Evolutionary conservation across 2,797 vertebrate species (phyloP).

Genomic region (Euthynnus affinis): DNA sequence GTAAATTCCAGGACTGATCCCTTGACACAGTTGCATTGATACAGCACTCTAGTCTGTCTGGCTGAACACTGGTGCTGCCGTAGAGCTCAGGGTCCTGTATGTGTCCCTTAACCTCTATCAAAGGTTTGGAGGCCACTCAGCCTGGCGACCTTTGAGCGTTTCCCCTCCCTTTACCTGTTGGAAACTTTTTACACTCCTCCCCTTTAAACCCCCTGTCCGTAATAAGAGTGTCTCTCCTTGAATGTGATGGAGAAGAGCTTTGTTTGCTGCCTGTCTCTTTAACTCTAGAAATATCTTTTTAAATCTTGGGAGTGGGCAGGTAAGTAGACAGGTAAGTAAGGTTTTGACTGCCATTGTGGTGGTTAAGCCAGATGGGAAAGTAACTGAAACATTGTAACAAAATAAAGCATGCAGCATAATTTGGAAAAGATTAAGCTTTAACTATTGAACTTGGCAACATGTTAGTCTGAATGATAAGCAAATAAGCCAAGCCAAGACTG

Average conservation of each 20-base stretch:
- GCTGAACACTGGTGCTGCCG: constrained; percentile 86
- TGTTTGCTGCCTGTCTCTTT: constrained; percentile 79
- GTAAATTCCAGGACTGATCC: constrained; percentile 53
- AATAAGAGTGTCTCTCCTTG: constrained; percentile 63
- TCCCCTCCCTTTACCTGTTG: constrained; percentile 48
- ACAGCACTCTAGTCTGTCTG: constrained; percentile 83
- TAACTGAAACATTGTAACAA: constrained; percentile 10
- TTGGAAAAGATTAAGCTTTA: constrained; percentile 64
- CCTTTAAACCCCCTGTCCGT: constrained; percentile 29
- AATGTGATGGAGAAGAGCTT: constrained; percentile 78
- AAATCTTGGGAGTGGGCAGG: constrained; percentile 62
- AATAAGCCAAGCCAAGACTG: constrained; percentile 81
- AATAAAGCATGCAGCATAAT: constrained; percentile 80
- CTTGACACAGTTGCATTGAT: constrained; percentile 81
- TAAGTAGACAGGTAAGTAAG: constrained; percentile 84
- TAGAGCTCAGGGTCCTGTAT: constrained; percentile 69
- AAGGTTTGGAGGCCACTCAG: constrained; percentile 62
- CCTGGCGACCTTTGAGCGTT: constrained; percentile 66
- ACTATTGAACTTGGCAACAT: constrained; percentile 70
- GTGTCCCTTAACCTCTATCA: constrained; percentile 57
- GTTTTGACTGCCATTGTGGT: constrained; percentile 42
- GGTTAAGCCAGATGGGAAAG: constrained; percentile 32
- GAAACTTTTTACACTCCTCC: constrained; percentile 37
- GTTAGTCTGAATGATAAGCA: constrained; percentile 73
- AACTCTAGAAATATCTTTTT: constrained; percentile 65